phyloP scores from a whole-genome alignment of 1,140 invertebrate species.

The Neelides sp. region DNA sequence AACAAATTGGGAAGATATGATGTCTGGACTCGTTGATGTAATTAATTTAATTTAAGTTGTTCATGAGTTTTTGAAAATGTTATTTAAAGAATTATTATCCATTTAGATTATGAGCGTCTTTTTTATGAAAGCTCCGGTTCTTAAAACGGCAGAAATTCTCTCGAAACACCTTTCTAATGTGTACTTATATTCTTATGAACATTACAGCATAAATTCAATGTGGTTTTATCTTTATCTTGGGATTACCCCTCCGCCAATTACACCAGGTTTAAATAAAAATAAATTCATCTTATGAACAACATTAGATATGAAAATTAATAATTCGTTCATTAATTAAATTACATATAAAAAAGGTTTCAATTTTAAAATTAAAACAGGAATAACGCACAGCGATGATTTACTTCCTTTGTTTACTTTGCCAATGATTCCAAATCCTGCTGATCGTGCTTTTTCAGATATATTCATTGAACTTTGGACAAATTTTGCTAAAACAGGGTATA shows the following conservation, averaged over 20 bases:
- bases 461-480: constrained; percentile 7
- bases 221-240: neutral
- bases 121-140: neutral
- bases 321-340: neutral
- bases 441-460: constrained; percentile 1
- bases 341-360: neutral
- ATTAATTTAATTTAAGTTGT: neutral
- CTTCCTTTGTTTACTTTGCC: constrained; percentile 2
- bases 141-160: constrained; percentile 8
- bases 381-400: constrained; percentile 1
- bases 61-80: neutral
- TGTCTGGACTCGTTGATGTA: constrained; percentile 17
- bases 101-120: constrained; percentile 6
- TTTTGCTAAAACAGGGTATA: constrained; percentile 2
- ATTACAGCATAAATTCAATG: neutral
- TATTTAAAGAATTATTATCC: neutral
- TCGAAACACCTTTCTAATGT: neutral
- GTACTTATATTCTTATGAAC: constrained; percentile 9
- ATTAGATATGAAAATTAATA: too few species aligned
- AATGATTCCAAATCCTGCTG: neutral
- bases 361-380: neutral
- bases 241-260: neutral
- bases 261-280: too few species aligned
- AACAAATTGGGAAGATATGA: constrained; percentile 8
- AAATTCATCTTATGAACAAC: too few species aligned